Percentiles rank a stretch among this genome's conserved stretches.
Evolutionary conservation across 2,888 invertebrate genomes (phyloP).

Genomic region (Melanostoma mellinum): DNA sequence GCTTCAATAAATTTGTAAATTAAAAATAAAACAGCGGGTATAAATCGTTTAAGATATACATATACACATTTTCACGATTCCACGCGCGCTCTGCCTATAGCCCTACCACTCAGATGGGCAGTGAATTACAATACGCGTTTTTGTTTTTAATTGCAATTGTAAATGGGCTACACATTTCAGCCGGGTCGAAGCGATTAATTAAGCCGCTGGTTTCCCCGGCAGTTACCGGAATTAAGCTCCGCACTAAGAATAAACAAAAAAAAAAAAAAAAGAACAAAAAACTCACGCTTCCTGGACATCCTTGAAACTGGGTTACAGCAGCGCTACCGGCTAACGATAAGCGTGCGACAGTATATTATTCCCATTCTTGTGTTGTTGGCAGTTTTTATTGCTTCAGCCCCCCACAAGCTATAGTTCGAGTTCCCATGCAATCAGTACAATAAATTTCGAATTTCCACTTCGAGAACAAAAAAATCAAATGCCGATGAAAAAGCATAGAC

Average conservation of each 20-base stretch:
- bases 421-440: constrained; percentile 42
- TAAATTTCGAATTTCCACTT: constrained; percentile 70
- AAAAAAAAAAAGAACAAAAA: constrained; percentile 1
- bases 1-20: constrained; percentile 66
- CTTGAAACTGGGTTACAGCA: constrained; percentile 30
- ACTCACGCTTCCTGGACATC: constrained; percentile 5
- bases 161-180: constrained; percentile 70
- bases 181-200: constrained; percentile 69
- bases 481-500: constrained; percentile 4
- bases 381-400: constrained; percentile 53
- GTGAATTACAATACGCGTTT: constrained; percentile 64
- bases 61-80: constrained; percentile 1
- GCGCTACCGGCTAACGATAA: constrained; percentile 55
- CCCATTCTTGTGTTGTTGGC: constrained; percentile 46
- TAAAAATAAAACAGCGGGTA: constrained; percentile 51
- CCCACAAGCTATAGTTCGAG: neutral
- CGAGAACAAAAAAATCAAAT: constrained; percentile 18
- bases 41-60: constrained; percentile 39
- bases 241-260: neutral
- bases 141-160: constrained; percentile 69
- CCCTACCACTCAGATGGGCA: neutral
- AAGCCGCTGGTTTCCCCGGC: constrained; percentile 52
- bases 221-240: neutral
- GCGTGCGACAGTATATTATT: constrained; percentile 61
- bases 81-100: neutral